Percentiles rank a stretch among this genome's conserved stretches.
Conservation (phyloP, 2,113 vertebrate genomes). For the Aegotheles bennettii region DNA sequence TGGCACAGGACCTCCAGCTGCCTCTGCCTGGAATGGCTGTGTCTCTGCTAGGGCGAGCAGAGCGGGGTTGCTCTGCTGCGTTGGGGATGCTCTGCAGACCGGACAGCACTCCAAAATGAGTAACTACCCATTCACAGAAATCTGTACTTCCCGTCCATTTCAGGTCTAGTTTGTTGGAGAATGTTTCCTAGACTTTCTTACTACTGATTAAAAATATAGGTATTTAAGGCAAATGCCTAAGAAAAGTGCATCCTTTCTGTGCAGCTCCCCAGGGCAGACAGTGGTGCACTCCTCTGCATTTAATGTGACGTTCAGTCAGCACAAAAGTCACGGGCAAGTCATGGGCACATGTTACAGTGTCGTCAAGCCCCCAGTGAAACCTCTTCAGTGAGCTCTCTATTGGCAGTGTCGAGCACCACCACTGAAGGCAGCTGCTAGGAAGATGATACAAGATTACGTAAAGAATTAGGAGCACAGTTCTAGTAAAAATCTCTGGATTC, state of each 20-base stretch:
- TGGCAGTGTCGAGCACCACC: neutral
- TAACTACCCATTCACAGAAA: neutral
- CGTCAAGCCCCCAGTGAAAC: neutral
- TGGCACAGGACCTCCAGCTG: neutral
- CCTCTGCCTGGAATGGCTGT: accelerated
- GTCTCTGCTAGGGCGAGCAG: neutral
- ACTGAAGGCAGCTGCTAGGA: neutral
- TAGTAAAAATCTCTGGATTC: neutral
- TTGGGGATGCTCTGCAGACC: neutral
- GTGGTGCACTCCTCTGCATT: neutral
- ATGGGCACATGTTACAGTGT: neutral
- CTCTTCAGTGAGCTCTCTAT: neutral
- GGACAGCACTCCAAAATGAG: neutral
- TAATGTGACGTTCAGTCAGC: neutral
- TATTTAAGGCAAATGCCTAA: neutral
- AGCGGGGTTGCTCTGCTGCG: accelerated
- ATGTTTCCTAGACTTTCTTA: neutral
- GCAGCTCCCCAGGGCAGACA: neutral
- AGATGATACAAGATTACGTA: neutral
- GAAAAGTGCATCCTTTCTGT: neutral
- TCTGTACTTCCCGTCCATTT: neutral
- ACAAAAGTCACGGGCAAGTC: neutral
- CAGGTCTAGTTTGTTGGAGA: neutral
- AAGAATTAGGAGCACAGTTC: neutral
- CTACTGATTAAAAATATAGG: neutral